These are phyloP conservation scores for Acrobasis repandana DNA, from an alignment of 2,888 invertebrate genomes.

Conservation along the genomic window DNA sequence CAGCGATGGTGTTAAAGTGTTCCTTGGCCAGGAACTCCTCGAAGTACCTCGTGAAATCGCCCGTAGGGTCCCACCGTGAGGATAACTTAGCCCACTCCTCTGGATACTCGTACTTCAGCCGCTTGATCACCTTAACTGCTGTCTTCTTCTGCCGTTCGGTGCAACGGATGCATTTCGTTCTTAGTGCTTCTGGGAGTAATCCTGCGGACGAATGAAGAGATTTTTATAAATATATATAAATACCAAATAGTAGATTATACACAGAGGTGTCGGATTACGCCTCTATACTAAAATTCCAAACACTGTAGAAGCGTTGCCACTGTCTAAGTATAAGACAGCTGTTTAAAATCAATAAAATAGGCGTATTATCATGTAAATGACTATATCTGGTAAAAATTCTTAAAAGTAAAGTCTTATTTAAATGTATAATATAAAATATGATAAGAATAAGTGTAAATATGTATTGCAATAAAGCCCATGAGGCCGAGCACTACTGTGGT, in stretches of 20 bases:
- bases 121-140: slow-evolving; percentile 86
- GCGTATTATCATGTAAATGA: too few species aligned
- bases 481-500: too few species aligned
- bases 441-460: too few species aligned
- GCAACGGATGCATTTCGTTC: slow-evolving; percentile 86
- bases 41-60: slow-evolving; percentile 81
- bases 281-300: too few species aligned
- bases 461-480: too few species aligned
- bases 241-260: not conserved
- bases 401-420: too few species aligned
- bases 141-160: slow-evolving; percentile 85
- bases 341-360: too few species aligned
- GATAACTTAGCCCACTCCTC: slow-evolving; percentile 86
- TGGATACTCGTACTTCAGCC: slow-evolving; percentile 84
- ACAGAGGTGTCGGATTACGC: not conserved
- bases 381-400: too few species aligned
- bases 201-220: slow-evolving; percentile 65
- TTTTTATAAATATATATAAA: not conserved
- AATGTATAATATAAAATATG: too few species aligned
- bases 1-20: slow-evolving; percentile 60
- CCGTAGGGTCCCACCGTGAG: slow-evolving; percentile 87
- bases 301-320: too few species aligned
- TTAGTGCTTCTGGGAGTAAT: slow-evolving; percentile 87
- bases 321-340: too few species aligned
- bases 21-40: slow-evolving; percentile 70